phyloP scores from a whole-genome alignment of 2,888 invertebrate genomes.

The Phortica okadai region DNA sequence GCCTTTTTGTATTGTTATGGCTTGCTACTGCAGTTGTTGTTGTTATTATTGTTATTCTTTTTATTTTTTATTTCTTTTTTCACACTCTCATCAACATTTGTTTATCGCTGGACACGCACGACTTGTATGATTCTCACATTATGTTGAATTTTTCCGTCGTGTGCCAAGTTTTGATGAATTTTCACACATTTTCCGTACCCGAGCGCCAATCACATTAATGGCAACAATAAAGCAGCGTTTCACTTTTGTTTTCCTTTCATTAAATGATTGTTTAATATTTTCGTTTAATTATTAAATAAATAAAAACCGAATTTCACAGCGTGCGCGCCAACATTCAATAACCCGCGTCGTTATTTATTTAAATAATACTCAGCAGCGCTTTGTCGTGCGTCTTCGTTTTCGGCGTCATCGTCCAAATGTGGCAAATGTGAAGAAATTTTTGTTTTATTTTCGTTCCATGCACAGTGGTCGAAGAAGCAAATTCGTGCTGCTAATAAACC shows the following conservation, averaged over 20 bases:
- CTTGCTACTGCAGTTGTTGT: not conserved
- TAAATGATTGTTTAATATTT: not conserved
- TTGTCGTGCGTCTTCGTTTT: conserved; percentile 2
- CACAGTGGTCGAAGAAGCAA: not conserved
- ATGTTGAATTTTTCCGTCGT: not conserved
- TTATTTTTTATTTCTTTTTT: too few relatives aligned
- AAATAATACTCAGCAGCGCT: not conserved
- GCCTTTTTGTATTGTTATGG: not conserved
- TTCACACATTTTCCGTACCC: conserved; percentile 3
- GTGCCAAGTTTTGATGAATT: not conserved
- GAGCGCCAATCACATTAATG: not conserved
- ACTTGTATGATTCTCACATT: not conserved
- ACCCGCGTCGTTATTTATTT: conserved; percentile 8
- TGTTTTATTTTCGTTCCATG: conserved; percentile 13
- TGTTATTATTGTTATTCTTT: not conserved
- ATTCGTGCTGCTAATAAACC: not conserved
- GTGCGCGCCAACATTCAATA: not conserved
- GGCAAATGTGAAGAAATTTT: conserved; percentile 10
- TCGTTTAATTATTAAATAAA: not conserved
- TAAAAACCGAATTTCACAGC: not conserved
- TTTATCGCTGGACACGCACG: conserved; percentile 15
- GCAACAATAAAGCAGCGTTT: not conserved
- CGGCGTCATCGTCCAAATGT: not conserved
- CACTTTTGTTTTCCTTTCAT: not conserved
- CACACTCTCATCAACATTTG: not conserved